phyloP scores from a whole-genome alignment of 2,113 vertebrate species.

The Gavialis gangeticus region DNA sequence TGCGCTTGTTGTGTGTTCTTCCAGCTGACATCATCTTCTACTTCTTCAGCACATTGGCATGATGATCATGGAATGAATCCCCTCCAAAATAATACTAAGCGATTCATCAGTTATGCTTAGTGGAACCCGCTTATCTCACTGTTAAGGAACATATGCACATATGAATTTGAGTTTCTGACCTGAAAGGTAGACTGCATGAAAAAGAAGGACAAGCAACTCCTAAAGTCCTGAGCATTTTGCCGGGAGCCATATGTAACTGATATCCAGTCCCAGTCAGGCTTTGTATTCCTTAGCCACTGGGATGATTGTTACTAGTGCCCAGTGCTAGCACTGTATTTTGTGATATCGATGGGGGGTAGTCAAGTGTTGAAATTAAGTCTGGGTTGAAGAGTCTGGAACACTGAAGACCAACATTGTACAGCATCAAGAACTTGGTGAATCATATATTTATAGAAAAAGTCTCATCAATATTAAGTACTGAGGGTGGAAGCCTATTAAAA shows the following conservation, averaged over 20 bases:
- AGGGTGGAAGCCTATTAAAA: conserved; percentile 17
- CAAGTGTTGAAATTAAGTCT: accelerated
- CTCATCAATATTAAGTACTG: conserved; percentile 2
- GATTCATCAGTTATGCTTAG: neutral
- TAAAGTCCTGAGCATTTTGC: neutral
- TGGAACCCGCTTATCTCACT: neutral
- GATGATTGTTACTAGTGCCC: neutral
- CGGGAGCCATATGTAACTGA: neutral
- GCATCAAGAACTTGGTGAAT: neutral
- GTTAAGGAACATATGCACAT: neutral
- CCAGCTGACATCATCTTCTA: too few relatives aligned
- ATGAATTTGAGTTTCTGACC: neutral
- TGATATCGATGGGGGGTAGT: neutral
- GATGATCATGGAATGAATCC: too few relatives aligned
- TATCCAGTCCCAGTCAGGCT: neutral
- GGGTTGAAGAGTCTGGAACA: neutral
- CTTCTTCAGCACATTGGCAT: too few relatives aligned
- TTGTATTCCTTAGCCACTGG: neutral
- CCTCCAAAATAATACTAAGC: neutral
- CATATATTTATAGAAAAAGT: neutral
- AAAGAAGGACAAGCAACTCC: neutral
- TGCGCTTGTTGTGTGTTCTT: too few relatives aligned
- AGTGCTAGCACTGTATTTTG: neutral
- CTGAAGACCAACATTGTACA: neutral
- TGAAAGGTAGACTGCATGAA: neutral